phyloP scores from a whole-genome alignment of 2,113 vertebrate species.

The Prietella phreatophila region DNA sequence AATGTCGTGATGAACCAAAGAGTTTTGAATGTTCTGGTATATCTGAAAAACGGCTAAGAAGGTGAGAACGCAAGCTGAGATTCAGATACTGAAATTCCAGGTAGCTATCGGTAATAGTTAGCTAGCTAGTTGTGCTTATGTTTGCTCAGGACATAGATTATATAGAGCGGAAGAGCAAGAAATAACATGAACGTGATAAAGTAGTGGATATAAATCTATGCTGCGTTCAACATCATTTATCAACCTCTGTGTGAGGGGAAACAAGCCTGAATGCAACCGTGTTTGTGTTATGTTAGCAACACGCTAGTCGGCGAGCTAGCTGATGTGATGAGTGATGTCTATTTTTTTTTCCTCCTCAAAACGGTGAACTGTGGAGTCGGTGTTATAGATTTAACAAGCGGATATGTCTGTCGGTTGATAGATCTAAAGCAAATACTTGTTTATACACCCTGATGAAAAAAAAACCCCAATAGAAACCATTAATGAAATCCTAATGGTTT shows the following conservation, averaged over 20 bases:
- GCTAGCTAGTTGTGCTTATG: neutral
- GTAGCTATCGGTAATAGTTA: neutral
- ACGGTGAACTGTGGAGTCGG: neutral
- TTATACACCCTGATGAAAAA: neutral
- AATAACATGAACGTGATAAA: too few species aligned
- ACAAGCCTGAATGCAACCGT: neutral
- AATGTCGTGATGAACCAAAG: neutral
- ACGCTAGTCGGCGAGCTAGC: neutral
- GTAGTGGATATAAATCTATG: too few species aligned
- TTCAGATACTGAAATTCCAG: neutral
- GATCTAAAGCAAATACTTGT: too few species aligned
- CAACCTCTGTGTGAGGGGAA: neutral
- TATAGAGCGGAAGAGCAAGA: too few species aligned
- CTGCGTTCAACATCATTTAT: too few species aligned
- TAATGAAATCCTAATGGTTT: too few species aligned
- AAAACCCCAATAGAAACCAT: too few species aligned
- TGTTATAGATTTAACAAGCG: neutral
- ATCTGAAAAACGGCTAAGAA: neutral
- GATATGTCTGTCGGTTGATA: neutral
- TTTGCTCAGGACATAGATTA: neutral
- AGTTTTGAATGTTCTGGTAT: neutral
- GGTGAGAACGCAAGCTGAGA: neutral
- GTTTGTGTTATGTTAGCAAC: neutral
- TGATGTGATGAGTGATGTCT: neutral
- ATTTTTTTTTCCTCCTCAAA: neutral